phyloP scores from a whole-genome alignment of 1,140 invertebrate species.

The Drosophila simulans region DNA sequence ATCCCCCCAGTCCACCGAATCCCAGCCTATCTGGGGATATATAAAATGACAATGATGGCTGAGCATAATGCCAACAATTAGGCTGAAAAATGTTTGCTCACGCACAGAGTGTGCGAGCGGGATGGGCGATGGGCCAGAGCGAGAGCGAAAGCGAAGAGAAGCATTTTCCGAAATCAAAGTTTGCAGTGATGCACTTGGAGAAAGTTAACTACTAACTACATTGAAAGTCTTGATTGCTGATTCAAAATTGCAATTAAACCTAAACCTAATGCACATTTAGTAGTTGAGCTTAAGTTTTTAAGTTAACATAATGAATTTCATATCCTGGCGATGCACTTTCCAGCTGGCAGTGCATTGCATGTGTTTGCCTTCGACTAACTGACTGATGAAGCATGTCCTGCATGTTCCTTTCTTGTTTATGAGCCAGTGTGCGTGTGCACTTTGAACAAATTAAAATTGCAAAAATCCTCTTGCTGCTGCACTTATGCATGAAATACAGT shows the following conservation, averaged over 20 bases:
- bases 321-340: too few relatives aligned
- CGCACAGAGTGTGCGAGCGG: conserved; percentile 13
- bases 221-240: too few relatives aligned
- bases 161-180: conserved; percentile 55
- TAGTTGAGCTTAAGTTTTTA: too few relatives aligned
- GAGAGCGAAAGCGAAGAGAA: not conserved
- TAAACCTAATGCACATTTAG: too few relatives aligned
- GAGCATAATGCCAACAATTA: conserved; percentile 59
- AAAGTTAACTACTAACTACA: not conserved
- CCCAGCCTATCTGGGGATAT: conserved; percentile 12
- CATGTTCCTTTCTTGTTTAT: conserved; percentile 54
- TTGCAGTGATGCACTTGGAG: conserved; percentile 4
- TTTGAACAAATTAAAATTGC: conserved; percentile 79
- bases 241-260: too few relatives aligned
- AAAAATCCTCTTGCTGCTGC: conserved; percentile 72
- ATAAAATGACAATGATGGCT: conserved; percentile 54
- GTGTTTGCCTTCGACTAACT: conserved; percentile 43
- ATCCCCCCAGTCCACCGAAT: too few relatives aligned
- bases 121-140: not conserved
- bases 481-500: conserved; percentile 56
- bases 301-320: too few relatives aligned
- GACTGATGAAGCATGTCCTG: conserved; percentile 63
- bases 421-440: conserved; percentile 44
- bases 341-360: not conserved
- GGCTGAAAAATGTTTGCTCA: conserved; percentile 54